Conservation (phyloP, 2,888 invertebrate genomes). For the Eueremaeus valkanovi region DNA sequence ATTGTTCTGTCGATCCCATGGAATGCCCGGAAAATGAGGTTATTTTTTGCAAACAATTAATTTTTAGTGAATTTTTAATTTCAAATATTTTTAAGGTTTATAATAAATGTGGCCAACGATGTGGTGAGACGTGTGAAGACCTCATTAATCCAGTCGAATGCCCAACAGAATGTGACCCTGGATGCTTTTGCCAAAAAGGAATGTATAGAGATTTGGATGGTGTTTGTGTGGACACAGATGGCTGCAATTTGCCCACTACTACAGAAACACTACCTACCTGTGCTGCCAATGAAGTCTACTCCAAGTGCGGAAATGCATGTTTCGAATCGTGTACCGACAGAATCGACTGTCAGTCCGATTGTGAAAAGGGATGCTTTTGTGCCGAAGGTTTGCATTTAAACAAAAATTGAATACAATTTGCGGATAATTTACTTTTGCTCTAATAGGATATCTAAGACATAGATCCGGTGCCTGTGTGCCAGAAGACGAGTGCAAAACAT, state of each 20-base stretch:
- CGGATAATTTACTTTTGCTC: background rate
- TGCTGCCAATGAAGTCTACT: background rate
- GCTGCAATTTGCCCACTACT: no score
- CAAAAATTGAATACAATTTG: background rate
- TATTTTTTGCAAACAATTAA: no score
- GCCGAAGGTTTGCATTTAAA: background rate
- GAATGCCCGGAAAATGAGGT: background rate
- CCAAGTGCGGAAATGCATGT: no score
- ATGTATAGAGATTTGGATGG: no score
- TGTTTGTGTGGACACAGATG: no score
- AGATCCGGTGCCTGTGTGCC: background rate
- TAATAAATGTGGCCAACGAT: background rate
- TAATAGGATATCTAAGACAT: background rate
- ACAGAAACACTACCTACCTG: no score
- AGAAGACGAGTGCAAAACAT: background rate
- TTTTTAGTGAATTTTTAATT: no score
- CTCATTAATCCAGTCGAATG: no score
- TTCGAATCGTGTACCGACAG: no score
- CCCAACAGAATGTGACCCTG: background rate
- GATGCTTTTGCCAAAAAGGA: background rate
- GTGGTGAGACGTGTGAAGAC: background rate
- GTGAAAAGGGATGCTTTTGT: conserved; percentile 11
- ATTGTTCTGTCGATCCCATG: background rate
- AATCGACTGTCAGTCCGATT: no score
- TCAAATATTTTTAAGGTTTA: background rate